A percentile compares a stretch with the other conserved stretches of the same genome.
These are phyloP conservation scores for Syrista parreyssii DNA, from an alignment of 2,888 invertebrate genomes.

Conservation along the genomic window DNA sequence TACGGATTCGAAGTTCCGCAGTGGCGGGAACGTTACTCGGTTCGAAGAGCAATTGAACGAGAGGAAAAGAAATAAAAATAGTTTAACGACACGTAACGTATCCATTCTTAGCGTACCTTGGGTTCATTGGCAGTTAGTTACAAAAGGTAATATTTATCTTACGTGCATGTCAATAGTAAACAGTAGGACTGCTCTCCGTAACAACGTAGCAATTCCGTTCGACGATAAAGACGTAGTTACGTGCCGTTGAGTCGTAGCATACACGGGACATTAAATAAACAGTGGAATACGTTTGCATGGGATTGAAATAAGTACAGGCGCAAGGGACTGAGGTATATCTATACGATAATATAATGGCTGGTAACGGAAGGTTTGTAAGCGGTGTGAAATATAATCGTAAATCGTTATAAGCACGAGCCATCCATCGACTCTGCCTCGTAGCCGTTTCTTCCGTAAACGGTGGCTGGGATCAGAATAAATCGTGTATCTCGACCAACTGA, in stretches of 20 bases:
- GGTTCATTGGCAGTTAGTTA: constrained; percentile 6
- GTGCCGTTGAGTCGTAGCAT: not conserved
- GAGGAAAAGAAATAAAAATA: not conserved
- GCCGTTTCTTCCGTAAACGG: not conserved
- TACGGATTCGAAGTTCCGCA: not conserved
- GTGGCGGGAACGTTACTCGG: not conserved
- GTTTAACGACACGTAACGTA: not conserved
- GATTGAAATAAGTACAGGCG: not conserved
- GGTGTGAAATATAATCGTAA: not conserved
- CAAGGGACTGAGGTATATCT: not conserved
- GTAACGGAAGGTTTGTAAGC: not conserved
- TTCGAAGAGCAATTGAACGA: not conserved
- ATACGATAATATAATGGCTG: not conserved
- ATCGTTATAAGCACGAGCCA: not conserved
- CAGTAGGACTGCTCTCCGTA: not conserved
- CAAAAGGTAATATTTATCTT: constrained; percentile 6
- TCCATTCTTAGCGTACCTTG: not conserved
- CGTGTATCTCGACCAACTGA: not conserved
- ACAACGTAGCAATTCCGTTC: not conserved
- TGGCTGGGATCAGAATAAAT: not conserved
- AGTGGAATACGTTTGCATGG: not conserved
- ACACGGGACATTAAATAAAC: not conserved
- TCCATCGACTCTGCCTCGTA: not conserved
- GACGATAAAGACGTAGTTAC: not conserved
- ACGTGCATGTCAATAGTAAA: constrained; percentile 5